phyloP scores from a whole-genome alignment of 1,140 invertebrate genomes.

The Lethrus apterus region DNA sequence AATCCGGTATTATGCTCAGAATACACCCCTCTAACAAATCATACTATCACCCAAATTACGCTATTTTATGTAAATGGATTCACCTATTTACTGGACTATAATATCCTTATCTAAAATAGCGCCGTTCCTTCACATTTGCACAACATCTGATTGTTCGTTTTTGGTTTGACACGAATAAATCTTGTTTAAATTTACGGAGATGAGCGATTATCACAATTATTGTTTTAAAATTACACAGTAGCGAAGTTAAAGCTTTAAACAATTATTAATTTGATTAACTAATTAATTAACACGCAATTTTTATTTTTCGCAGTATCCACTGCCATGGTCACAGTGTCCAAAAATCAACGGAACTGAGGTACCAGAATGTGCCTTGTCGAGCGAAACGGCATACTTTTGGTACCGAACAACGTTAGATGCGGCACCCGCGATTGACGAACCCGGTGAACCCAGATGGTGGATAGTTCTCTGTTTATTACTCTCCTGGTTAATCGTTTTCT shows the following conservation, averaged over 20 bases:
- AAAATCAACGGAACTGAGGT: constrained; percentile 61
- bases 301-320: constrained; percentile 56
- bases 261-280: not conserved
- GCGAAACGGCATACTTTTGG: constrained; percentile 85
- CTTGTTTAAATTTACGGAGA: too few relatives aligned
- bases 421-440: constrained; percentile 72
- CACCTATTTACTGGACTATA: too few relatives aligned
- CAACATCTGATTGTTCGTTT: too few relatives aligned
- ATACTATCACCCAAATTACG: too few relatives aligned
- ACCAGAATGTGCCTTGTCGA: constrained; percentile 71
- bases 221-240: too few relatives aligned
- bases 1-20: too few relatives aligned
- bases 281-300: constrained; percentile 7
- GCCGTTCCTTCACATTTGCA: too few relatives aligned
- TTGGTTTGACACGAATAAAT: too few relatives aligned
- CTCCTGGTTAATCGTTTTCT: constrained; percentile 92
- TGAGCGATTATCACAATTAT: too few relatives aligned
- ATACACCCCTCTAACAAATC: too few relatives aligned
- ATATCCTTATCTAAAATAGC: not conserved
- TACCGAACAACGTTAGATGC: constrained; percentile 79
- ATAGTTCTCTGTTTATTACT: constrained; percentile 86
- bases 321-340: constrained; percentile 82
- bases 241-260: not conserved
- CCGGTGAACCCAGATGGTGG: constrained; percentile 86
- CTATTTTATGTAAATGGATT: too few relatives aligned